Percentiles rank a stretch among this genome's conserved stretches.
These are phyloP conservation scores for Amphimallon solstitiale DNA, from an alignment of 2,888 invertebrate species.

Conservation along the genomic window DNA sequence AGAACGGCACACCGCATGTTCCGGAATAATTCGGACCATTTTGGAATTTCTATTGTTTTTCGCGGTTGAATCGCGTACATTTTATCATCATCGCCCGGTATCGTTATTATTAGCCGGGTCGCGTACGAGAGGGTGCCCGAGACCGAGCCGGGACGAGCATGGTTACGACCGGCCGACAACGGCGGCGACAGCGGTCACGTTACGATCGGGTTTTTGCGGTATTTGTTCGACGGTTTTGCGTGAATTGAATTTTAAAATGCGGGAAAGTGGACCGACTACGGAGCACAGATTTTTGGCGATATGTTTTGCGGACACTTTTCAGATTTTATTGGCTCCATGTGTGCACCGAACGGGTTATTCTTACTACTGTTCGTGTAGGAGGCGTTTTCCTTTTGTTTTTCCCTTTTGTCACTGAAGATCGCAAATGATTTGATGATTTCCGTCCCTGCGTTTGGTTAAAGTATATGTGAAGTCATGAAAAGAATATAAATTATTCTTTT, in stretches of 20 bases:
- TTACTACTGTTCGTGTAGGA: neutral
- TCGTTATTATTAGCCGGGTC: constrained; percentile 8
- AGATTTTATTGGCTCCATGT: constrained; percentile 3
- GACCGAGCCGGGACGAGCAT: no score
- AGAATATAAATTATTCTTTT: no score
- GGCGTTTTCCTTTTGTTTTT: neutral
- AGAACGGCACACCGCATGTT: constrained; percentile 15
- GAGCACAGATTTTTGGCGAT: neutral
- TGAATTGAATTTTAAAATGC: constrained; percentile 47
- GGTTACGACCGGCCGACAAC: neutral
- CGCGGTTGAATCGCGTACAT: constrained; percentile 49
- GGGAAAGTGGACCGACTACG: neutral
- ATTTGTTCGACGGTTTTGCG: constrained; percentile 48
- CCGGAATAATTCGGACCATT: constrained; percentile 45
- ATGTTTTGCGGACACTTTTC: neutral
- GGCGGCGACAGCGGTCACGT: constrained; percentile 8
- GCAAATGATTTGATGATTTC: no score
- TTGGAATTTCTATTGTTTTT: constrained; percentile 63
- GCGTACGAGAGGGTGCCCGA: neutral
- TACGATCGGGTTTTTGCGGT: constrained; percentile 47
- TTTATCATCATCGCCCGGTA: constrained; percentile 36
- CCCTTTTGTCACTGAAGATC: neutral
- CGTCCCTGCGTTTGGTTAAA: no score
- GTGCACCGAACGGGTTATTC: neutral
- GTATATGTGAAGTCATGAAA: no score